These are phyloP conservation scores for Alcedo atthis DNA, from an alignment of 2,797 vertebrate genomes.

Conservation along the genomic window DNA sequence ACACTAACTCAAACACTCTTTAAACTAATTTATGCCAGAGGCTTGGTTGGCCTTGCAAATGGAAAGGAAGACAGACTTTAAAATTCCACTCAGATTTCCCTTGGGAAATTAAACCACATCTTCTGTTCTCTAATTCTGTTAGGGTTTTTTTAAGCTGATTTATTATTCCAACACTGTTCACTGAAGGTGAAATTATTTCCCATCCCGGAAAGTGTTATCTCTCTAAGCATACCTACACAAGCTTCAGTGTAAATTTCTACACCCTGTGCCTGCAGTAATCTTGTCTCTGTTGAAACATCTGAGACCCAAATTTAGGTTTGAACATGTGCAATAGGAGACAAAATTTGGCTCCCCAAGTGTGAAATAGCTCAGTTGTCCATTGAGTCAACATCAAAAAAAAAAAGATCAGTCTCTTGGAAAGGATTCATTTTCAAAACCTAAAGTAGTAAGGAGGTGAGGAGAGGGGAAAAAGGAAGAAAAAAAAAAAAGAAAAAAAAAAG, in stretches of 20 bases:
- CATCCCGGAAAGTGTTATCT: neutral
- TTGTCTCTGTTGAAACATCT: conserved; percentile 1
- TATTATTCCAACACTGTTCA: neutral
- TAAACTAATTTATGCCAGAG: neutral
- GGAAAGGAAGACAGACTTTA: neutral
- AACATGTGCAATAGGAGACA: neutral
- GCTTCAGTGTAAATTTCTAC: neutral
- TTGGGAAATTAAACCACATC: neutral
- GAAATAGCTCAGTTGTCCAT: conserved; percentile 39
- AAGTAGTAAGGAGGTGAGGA: neutral
- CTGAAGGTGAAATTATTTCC: neutral
- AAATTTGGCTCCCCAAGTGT: conserved; percentile 29
- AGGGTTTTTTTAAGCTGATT: neutral
- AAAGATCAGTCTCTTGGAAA: neutral
- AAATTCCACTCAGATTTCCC: neutral
- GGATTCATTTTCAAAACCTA: neutral
- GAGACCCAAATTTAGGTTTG: conserved; percentile 19
- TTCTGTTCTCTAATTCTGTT: neutral
- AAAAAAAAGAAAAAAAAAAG: neutral
- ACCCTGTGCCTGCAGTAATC: neutral
- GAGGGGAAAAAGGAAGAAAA: neutral
- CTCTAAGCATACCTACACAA: neutral
- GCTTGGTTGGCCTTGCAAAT: neutral
- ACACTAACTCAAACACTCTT: neutral
- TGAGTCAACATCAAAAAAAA: neutral